Base-by-base conservation (phyloP, 53 echinoderm and acorn worm species). In the Holothuria leucospilota region DNA sequence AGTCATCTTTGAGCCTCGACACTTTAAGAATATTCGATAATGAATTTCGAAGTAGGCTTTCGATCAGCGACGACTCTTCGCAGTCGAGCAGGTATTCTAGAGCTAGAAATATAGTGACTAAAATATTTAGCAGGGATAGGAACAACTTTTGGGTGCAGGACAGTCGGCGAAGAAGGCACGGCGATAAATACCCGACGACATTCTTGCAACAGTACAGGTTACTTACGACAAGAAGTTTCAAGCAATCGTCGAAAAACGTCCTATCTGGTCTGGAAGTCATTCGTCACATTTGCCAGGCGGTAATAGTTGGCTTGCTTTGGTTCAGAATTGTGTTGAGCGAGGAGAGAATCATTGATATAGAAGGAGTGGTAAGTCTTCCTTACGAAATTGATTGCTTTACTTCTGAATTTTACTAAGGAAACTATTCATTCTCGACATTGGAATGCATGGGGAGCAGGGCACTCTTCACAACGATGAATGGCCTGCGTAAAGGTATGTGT, bases 301-400 rank as follows among this genome's bases (percentile, higher is more conserved):
- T 94, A 16, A 81, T 96, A 7, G 90, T 96, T 5, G 94, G 94
- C 1, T 82, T 92, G 2, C 83, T 96, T n/a, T 96, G 87, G 85
- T 94, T 92, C 78, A 88, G 88, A 82, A 74, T 89, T 3, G 78
- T 63, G 16, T 85, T 84, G 51, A 87, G 69, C 0, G 96, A 96
- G 69, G 88, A 85, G 10, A 49, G 90, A 27, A 90, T 94, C 59
- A 78, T 85, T 39, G 94, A 94, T 25, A 94, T 92, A 30, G 82
- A 86, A 82, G 96, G 93, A 8, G 59, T 94, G 88, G 96, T 96
- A 74, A 85, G 92, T 84, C 66, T 18, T 42, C 20, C 53, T 20
- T 84, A 26, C 34, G 34, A 34, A 2, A 34, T 34, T 2, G 34
- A 34, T 34, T 2, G 34, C 34, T 34, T 34, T n/a, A n/a, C n/a